Base-by-base conservation (phyloP, 2,888 invertebrate species). In the Lagria hirta region DNA sequence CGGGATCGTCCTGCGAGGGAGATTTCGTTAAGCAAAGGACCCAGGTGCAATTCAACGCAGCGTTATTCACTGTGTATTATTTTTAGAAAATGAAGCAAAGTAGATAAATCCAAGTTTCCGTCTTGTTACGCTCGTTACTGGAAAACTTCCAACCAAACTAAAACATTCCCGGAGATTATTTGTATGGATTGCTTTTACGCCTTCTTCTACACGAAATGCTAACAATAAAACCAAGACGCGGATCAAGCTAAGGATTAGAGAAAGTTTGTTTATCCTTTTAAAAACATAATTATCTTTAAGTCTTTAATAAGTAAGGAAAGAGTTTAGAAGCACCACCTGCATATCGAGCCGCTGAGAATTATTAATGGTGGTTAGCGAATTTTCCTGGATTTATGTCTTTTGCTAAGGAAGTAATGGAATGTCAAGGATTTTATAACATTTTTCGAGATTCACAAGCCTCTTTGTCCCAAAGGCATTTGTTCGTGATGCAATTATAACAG, bases 21-120 rank as follows among this genome's bases (percentile, higher is more conserved):
- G 33, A 41, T 33, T 8, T 10, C 16, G 35, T 27, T 43, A 43
- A 43, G 58, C 57, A 57, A n/a, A 54, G 59, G 64, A 52, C 67
- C 55, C 68, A 68, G 68, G 68, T 69, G 68, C 58, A 52, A 52
- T 49, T 42, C 57, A 55, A 55, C 57, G 57, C 59, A 58, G 58
- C 58, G 61, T 62, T 63, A 65, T 64, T 65, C 61, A 56, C 53
- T 57, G 60, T 60, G 66, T 63, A 67, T 69, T 66, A 69, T 69
- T 67, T 68, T 66, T 63, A 64, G 63, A 65, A 64, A 66, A 67
- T 66, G 63, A 65, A 65, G 58, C 63, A 60, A 64, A 67, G 65
- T 66, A 61, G 64, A 67, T 69, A 68, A 69, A 65, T 65, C 65
- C 64, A 51, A 47, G 55, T 55, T 56, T 54, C 51, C 44, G 49